Evolutionary conservation across 2,888 invertebrate genomes (phyloP), one percentile per base, ranked within the genome.

Genomic region (Cotesia congregata): DNA sequence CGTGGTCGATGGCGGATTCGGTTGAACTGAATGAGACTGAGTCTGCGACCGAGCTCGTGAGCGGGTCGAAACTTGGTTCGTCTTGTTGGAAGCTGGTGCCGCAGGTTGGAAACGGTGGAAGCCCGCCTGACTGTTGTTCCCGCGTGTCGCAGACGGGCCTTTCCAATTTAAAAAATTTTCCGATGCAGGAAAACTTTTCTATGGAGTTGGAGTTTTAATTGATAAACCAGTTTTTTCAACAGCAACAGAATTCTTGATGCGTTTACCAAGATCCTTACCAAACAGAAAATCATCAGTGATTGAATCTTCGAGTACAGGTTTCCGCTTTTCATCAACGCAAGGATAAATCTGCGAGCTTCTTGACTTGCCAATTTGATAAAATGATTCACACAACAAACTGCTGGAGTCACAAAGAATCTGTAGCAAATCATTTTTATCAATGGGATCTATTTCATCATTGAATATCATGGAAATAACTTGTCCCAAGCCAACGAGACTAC

Each of bases 401-500:
- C 62, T 62, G 20, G 17, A 62, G 62, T 62, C 62, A 62, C 62
- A 62, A 20, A 62, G 62, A 6, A 62, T 15, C 6, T 62, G 20
- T 20, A 62, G 20, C 62, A 62, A n/a, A n/a, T 62, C 62, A 1
- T 71, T 60, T 20, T 30, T 60, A 60, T 71, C 71, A n/a, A 76
- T 6, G 9, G 76, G 74, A 15, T 78, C 74, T 60, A 65, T 73
- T 9, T 72, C 20, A 60, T 72, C 74, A n/a, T 64, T 38, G n/a
- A 78, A 38, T 2, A 75, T 80, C 73, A 76, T 76, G 1, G 76
- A 76, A 6, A 81, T 75, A 20, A 75, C 77, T 40, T 68, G 20
- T 3, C 76, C 79, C 7, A 77, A 64, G 6, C 4, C 62, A 20
- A 62, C 6, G 20, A 62, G 20, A 62, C 62, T 62, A 17, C 17